phyloP scores from a whole-genome alignment of 2,113 vertebrate species.

The Corythornis madagascariensis region DNA sequence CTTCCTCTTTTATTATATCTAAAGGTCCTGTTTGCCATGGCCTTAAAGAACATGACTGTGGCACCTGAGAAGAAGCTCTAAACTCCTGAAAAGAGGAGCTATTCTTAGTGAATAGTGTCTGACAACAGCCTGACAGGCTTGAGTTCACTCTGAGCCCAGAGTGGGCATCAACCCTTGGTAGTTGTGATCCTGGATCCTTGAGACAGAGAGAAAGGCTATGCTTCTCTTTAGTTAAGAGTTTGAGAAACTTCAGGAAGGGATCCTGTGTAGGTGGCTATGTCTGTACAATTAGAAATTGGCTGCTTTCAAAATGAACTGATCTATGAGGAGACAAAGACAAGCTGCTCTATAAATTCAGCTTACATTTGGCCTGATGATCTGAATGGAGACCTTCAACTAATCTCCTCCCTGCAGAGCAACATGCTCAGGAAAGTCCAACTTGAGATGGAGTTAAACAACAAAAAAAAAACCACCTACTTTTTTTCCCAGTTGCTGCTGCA shows the following conservation, averaged over 20 bases:
- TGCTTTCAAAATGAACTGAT: background rate
- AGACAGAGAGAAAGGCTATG: background rate
- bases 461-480: too few relatives aligned
- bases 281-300: background rate
- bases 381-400: background rate
- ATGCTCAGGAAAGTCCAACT: background rate
- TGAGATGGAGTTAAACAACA: too few relatives aligned
- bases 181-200: background rate
- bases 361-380: background rate
- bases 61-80: background rate
- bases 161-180: too few relatives aligned
- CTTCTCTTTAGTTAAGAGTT: background rate
- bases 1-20: background rate
- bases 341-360: background rate
- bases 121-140: background rate
- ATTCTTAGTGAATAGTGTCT: background rate
- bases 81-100: background rate
- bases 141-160: background rate
- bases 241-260: background rate
- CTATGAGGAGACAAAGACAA: background rate
- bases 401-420: background rate
- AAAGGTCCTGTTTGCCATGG: background rate
- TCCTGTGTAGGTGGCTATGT: background rate
- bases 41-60: background rate
- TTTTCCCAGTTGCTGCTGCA: conserved; percentile 76